Conservation (phyloP, 2,113 vertebrate genomes). For the Haemorhous mexicanus region DNA sequence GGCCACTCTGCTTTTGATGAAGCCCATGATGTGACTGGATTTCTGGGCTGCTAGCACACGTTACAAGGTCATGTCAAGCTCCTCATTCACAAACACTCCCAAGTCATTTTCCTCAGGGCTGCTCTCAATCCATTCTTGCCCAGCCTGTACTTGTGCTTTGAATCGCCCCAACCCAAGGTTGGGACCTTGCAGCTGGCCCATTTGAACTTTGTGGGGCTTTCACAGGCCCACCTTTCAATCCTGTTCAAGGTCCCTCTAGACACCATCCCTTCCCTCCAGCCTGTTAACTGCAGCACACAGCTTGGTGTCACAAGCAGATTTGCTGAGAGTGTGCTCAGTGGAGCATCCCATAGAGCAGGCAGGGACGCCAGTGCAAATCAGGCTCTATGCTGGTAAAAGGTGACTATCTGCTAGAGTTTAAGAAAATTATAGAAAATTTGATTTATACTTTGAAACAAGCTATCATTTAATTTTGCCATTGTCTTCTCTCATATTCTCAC, state of each 20-base stretch:
- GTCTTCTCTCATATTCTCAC: not conserved
- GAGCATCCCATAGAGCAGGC: not conserved
- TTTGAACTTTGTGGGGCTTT: not conserved
- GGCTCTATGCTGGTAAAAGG: not conserved
- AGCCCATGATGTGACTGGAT: not conserved
- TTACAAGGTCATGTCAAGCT: not conserved
- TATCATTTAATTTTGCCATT: not conserved
- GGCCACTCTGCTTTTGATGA: not conserved
- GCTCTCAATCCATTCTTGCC: not conserved
- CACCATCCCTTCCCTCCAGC: not conserved
- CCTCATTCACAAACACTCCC: not conserved
- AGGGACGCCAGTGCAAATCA: not conserved
- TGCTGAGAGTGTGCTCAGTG: fast-evolving
- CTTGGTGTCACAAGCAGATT: not conserved
- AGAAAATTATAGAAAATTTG: not conserved
- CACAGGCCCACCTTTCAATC: not conserved
- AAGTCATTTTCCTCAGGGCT: not conserved
- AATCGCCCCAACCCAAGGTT: not conserved
- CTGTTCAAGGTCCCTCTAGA: not conserved
- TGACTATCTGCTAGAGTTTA: not conserved
- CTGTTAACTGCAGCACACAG: not conserved
- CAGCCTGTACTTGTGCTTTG: not conserved
- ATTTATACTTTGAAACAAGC: not conserved
- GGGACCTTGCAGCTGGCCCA: not conserved
- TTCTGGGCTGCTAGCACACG: not conserved